Evolutionary conservation across 2,113 vertebrate species (phyloP).

Genomic region (Pseudopodoces humilis): DNA sequence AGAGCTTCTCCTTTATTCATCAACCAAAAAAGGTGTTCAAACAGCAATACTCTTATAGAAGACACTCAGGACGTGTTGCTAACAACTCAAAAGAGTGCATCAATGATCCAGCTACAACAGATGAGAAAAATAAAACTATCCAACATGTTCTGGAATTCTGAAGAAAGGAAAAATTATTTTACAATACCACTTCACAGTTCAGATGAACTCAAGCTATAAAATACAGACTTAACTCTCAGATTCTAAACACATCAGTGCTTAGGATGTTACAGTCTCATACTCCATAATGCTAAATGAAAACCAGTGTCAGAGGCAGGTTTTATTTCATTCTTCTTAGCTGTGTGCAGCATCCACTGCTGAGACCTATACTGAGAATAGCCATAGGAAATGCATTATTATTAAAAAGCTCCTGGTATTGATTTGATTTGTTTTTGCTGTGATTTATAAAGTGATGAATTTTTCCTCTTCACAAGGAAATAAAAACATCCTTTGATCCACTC

Average conservation of each 20-base stretch:
- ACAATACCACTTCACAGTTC: neutral
- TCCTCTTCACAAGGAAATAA: constrained; percentile 52
- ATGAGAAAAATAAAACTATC: neutral
- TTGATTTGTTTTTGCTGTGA: constrained; percentile 37
- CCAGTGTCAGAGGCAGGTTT: neutral
- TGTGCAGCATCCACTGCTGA: neutral
- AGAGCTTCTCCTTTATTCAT: neutral
- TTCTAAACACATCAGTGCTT: neutral
- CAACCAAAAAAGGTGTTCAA: constrained; percentile 52
- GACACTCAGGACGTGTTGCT: neutral
- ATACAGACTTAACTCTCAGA: neutral
- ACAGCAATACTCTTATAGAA: neutral
- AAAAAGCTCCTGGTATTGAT: constrained; percentile 50
- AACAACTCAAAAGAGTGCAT: neutral
- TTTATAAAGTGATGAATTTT: constrained; percentile 59
- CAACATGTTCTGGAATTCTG: neutral
- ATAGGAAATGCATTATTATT: constrained; percentile 35
- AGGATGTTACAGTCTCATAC: neutral
- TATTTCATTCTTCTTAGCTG: neutral
- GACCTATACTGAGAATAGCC: neutral
- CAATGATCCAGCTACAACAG: neutral
- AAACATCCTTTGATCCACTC: constrained; percentile 54
- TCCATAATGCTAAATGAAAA: constrained; percentile 7
- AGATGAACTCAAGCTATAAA: constrained; percentile 16
- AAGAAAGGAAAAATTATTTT: neutral